Conservation (phyloP, 2,113 vertebrate genomes). For the Macquaria ambigua region DNA sequence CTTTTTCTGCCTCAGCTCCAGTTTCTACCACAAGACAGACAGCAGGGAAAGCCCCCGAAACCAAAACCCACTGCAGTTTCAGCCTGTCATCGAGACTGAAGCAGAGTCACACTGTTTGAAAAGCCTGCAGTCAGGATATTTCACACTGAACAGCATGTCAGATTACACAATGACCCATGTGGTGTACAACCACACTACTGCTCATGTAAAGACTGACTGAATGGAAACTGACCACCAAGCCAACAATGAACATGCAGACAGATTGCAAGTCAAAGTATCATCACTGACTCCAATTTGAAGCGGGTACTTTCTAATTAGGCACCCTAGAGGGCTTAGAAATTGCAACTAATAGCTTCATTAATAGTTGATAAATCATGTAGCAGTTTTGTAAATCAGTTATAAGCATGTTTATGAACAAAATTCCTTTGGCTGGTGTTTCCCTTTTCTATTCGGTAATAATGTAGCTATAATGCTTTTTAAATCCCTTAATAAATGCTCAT, state of each 20-base stretch:
- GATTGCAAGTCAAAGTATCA: neutral
- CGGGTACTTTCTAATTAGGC: neutral
- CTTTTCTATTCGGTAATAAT: neutral
- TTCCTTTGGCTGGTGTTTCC: neutral
- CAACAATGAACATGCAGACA: neutral
- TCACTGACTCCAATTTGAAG: neutral
- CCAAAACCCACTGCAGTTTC: conserved; percentile 34
- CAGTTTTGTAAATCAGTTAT: neutral
- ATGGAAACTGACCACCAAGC: neutral
- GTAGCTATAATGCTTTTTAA: neutral
- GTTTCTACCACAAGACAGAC: conserved; percentile 60
- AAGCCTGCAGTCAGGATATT: neutral
- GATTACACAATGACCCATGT: neutral
- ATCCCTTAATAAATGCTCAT: too few relatives aligned
- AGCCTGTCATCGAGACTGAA: neutral
- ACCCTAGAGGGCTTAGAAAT: too few relatives aligned
- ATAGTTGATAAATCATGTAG: neutral
- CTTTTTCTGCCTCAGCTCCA: neutral
- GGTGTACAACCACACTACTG: neutral
- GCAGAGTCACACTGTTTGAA: neutral
- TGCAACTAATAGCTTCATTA: neutral
- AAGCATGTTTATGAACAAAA: neutral
- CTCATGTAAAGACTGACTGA: neutral
- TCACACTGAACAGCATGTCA: neutral
- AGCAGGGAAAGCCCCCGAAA: conserved; percentile 60